These are phyloP conservation scores for Dunckerocampus dactyliophorus DNA, from an alignment of 2,113 vertebrate genomes.

Conservation along the genomic window DNA sequence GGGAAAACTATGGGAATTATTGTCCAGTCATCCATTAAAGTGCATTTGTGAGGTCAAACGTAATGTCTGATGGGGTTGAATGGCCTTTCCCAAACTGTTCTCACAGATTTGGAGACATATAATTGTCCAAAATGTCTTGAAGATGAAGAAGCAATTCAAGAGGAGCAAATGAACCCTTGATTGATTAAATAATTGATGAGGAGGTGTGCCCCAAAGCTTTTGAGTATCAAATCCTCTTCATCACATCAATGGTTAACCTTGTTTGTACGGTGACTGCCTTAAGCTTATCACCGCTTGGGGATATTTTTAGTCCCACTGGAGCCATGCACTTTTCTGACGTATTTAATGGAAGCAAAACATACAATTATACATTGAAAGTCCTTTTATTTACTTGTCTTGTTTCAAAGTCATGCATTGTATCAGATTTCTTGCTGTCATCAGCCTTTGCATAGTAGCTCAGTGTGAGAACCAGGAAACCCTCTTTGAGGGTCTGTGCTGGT, in stretches of 20 bases:
- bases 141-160: not conserved
- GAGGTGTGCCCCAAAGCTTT: conserved; percentile 1
- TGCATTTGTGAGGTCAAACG: not conserved
- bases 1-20: not conserved
- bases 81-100: not conserved
- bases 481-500: conserved; percentile 14
- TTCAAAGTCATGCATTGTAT: not conserved
- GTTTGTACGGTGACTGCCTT: not conserved
- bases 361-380: too few relatives aligned
- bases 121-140: not conserved
- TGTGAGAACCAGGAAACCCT: conserved; percentile 47
- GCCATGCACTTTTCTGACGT: too few relatives aligned
- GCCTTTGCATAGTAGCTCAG: not conserved
- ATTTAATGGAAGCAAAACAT: too few relatives aligned
- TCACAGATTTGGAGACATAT: not conserved
- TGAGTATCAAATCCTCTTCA: not conserved
- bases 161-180: not conserved
- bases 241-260: not conserved
- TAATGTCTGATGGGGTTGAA: not conserved
- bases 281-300: not conserved
- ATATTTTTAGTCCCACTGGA: not conserved
- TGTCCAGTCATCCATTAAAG: not conserved
- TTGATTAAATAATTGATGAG: conserved; percentile 6
- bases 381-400: too few relatives aligned
- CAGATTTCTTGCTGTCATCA: conserved; percentile 6